A percentile compares a stretch with the other conserved stretches of the same genome.
Conservation (phyloP, 1,140 invertebrate species). For the Vanessa atalanta region DNA sequence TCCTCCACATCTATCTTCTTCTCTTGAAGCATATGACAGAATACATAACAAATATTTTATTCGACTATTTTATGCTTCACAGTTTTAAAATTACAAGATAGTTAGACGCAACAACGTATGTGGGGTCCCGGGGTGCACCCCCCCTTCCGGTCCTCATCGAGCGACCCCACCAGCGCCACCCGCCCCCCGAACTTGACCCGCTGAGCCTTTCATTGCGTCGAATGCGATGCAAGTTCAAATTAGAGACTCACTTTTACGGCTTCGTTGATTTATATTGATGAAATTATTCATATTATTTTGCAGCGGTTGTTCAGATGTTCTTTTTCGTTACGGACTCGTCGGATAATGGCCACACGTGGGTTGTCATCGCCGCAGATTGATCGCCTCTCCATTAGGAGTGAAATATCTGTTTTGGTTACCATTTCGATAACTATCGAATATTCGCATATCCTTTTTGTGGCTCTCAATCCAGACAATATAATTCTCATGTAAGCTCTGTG, state of each 20-base stretch:
- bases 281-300: neutral
- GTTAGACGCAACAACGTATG: neutral
- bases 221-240: slow-evolving; percentile 12
- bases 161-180: neutral
- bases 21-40: neutral
- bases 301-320: no score
- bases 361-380: no score
- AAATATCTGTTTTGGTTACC: no score
- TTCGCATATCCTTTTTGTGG: no score
- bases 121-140: neutral
- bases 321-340: no score
- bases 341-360: no score
- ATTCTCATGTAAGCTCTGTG: no score
- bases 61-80: neutral
- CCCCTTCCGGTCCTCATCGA: neutral
- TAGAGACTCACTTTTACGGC: neutral
- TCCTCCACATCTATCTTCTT: no score
- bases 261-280: neutral
- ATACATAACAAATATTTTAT: neutral
- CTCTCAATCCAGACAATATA: no score
- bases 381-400: no score
- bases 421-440: no score
- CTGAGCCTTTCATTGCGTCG: slow-evolving; percentile 1
- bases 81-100: neutral
- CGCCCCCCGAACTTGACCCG: slow-evolving; percentile 5